These are phyloP conservation scores for Mythimna lalbum DNA, from an alignment of 2,888 invertebrate species.

Conservation along the genomic window DNA sequence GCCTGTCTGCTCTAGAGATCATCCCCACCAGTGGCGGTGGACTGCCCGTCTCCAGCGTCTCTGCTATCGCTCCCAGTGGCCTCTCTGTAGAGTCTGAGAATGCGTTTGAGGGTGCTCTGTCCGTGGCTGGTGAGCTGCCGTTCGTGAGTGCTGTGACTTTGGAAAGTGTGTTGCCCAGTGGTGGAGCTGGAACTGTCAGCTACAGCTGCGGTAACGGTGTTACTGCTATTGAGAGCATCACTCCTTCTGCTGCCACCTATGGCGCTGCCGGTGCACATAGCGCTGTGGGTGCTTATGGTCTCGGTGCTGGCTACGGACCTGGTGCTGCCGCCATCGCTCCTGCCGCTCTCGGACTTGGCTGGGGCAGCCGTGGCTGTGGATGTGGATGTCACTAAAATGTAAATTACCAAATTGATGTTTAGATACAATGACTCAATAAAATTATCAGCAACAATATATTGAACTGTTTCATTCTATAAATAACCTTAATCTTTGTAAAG, in stretches of 20 bases:
- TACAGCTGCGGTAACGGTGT: conserved; percentile 46
- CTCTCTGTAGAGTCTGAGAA: conserved; percentile 59
- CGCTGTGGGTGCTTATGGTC: conserved; percentile 21
- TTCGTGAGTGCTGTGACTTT: conserved; percentile 47
- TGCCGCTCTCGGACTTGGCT: background rate
- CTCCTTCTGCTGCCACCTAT: conserved; percentile 18
- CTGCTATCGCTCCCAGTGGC: conserved; percentile 46
- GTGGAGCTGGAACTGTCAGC: conserved; percentile 42
- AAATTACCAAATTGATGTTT: background rate
- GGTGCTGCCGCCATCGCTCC: too few relatives aligned
- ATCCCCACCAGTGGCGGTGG: conserved; percentile 54
- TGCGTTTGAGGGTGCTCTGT: conserved; percentile 41
- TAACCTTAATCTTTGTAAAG: too few relatives aligned
- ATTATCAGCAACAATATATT: background rate
- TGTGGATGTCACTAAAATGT: background rate
- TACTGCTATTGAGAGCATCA: conserved; percentile 38
- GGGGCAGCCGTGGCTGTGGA: background rate
- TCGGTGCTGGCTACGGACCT: too few relatives aligned
- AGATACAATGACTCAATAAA: background rate
- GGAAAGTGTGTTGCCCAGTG: conserved; percentile 32
- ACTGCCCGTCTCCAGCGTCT: conserved; percentile 51
- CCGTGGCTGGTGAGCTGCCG: conserved; percentile 53
- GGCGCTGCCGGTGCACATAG: background rate
- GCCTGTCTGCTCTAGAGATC: conserved; percentile 48
- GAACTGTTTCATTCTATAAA: too few relatives aligned